phyloP scores from a whole-genome alignment of 1,140 invertebrate species.

The Cepaea nemoralis region DNA sequence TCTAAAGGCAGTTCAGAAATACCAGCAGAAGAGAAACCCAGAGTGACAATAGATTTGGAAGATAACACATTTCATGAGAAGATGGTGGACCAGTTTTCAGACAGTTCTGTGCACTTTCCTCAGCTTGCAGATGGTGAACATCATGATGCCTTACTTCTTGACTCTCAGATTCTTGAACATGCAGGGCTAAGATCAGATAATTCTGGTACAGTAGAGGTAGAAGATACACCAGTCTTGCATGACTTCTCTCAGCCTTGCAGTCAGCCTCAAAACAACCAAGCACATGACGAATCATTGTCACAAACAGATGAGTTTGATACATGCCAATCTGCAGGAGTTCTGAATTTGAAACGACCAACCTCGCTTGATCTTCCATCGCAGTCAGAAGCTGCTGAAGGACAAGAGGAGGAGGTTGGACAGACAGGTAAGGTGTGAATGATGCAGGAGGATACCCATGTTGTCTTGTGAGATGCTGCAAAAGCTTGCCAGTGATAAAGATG shows the following conservation, averaged over 20 bases:
- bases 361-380: constrained; percentile 64
- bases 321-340: neutral
- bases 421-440: neutral
- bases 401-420: constrained; percentile 35
- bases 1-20: constrained; percentile 52
- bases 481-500: too few species aligned
- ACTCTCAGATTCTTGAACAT: neutral
- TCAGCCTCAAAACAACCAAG: neutral
- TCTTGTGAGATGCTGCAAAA: too few species aligned
- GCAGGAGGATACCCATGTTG: too few species aligned
- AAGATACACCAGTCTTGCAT: neutral
- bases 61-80: neutral
- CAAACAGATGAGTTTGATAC: neutral
- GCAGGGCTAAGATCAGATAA: neutral
- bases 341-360: constrained; percentile 58
- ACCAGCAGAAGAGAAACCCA: constrained; percentile 21
- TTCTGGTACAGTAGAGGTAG: neutral
- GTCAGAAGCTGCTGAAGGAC: constrained; percentile 40
- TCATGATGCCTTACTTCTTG: neutral
- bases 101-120: neutral
- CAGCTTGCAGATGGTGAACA: neutral
- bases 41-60: neutral
- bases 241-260: neutral
- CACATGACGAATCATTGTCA: neutral
- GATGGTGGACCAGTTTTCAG: constrained; percentile 12